Base-by-base conservation (phyloP, 1,140 invertebrate species). In the Condylostylus longicornis region DNA sequence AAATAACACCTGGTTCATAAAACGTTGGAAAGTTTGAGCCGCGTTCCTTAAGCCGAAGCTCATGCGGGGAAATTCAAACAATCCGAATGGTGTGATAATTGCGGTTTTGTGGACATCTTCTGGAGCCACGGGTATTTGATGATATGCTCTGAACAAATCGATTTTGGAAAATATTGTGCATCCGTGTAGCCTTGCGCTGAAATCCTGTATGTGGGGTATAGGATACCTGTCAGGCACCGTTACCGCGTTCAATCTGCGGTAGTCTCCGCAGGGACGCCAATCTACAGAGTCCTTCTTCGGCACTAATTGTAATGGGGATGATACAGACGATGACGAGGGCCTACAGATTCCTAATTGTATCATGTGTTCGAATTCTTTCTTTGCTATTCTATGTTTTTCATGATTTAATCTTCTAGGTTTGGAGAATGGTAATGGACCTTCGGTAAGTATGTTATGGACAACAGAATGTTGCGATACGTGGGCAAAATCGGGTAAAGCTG, bases 251-350 rank as follows among this genome's bases (percentile, higher is more conserved):
- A 72, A 46, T 3, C 29, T 20, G 5, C 64, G 42, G 38, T 68
- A 72, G 39, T 71, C 67, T 0, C 64, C 62, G 38, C 61, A 65
- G 1, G 61, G 54, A n/a, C 67, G 40, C 50, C 53, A 65, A 5
- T 42, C 41, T 4, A 54, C 53, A 41, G 49, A 43, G 18, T 52
- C 49, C 40, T 71, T 70, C 2, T 51, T 50, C 2, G 57, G 56
- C 4, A 56, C 55, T 27, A 66, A 42, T 25, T 63, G 52, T 15
- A 64, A 32, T 14, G 62, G 57, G 12, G 44, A 52, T 1, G 65
- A 45, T 31, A 31, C 38, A 4, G 40, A 27, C 27, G 39, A 46
- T 17, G 47, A 42, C 1, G 55, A 62, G 3, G 49, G 56, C 30
- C 54, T 40, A 13, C 44, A 39, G 21, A 51, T 47, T 34, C 53